Percentiles rank a stretch among this genome's conserved stretches.
These are phyloP conservation scores for Tetragonula carbonaria DNA, from an alignment of 2,888 invertebrate species.

Conservation along the genomic window DNA sequence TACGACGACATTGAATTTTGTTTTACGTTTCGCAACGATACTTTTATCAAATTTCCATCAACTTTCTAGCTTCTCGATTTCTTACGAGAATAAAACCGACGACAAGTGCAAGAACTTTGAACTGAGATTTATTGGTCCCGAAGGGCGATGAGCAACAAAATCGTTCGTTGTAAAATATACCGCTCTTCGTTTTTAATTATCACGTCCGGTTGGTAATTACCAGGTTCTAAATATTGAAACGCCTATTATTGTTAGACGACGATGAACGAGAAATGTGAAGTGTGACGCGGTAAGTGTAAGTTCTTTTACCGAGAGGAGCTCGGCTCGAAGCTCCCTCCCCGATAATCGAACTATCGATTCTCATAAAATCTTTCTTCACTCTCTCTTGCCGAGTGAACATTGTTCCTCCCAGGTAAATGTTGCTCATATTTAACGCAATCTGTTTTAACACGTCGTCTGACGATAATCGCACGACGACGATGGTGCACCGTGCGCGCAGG, in stretches of 20 bases:
- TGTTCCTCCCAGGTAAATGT: background rate
- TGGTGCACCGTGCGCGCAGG: background rate
- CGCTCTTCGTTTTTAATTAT: no score
- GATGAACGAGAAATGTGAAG: background rate
- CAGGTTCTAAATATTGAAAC: background rate
- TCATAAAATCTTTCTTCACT: background rate
- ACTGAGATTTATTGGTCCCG: no score
- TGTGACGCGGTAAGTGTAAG: background rate
- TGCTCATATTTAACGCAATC: background rate
- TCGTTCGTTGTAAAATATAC: no score
- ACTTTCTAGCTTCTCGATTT: no score
- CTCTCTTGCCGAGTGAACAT: background rate
- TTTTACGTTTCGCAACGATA: no score
- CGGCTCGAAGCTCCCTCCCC: background rate
- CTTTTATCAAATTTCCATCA: no score
- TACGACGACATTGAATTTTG: no score
- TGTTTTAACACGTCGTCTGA: background rate
- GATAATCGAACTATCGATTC: slow-evolving; percentile 30
- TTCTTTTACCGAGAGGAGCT: slow-evolving; percentile 10
- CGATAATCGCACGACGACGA: background rate
- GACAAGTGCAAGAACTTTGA: no score
- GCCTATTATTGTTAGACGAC: no score
- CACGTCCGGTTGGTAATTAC: no score
- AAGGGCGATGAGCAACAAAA: no score
- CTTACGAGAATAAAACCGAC: no score